Conservation (phyloP, 2,113 vertebrate genomes). For the Origma solitaria region DNA sequence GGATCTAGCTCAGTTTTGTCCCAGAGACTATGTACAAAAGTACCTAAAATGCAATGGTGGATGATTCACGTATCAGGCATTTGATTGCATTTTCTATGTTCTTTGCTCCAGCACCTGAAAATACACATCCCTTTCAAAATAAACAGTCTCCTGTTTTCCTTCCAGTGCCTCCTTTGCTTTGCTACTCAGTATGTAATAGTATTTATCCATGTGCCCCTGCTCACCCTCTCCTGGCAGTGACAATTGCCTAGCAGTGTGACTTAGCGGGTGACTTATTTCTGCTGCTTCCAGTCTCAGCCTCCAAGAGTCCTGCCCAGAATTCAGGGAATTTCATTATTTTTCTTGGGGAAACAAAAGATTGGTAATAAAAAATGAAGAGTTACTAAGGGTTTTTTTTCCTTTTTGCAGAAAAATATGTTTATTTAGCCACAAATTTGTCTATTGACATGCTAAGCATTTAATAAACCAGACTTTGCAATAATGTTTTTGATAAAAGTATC, state of each 20-base stretch:
- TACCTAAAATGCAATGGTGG: not conserved
- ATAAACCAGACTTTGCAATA: not conserved
- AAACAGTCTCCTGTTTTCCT: not conserved
- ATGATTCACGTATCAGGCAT: not conserved
- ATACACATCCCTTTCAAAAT: not conserved
- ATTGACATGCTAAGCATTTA: not conserved
- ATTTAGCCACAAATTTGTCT: not conserved
- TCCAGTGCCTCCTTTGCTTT: not conserved
- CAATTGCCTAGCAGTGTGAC: not conserved
- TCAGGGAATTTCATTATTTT: not conserved
- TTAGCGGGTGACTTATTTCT: not conserved
- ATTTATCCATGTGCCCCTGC: not conserved
- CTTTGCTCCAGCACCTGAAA: not conserved
- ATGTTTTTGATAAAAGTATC: not conserved
- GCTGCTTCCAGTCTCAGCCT: not conserved
- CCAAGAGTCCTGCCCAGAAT: not conserved
- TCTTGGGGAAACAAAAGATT: not conserved
- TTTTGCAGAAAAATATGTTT: not conserved
- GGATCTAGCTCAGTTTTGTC: not conserved
- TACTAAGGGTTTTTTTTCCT: not conserved
- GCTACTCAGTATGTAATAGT: not conserved
- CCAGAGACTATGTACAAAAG: not conserved
- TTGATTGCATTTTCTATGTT: not conserved
- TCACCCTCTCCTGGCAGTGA: not conserved
- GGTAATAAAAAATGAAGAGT: not conserved